Percentiles rank a stretch among this genome's conserved stretches.
Evolutionary conservation across 37 sponge, comb jelly and placozoan genomes (phyloP).

Genomic region (Agelas oroides): DNA sequence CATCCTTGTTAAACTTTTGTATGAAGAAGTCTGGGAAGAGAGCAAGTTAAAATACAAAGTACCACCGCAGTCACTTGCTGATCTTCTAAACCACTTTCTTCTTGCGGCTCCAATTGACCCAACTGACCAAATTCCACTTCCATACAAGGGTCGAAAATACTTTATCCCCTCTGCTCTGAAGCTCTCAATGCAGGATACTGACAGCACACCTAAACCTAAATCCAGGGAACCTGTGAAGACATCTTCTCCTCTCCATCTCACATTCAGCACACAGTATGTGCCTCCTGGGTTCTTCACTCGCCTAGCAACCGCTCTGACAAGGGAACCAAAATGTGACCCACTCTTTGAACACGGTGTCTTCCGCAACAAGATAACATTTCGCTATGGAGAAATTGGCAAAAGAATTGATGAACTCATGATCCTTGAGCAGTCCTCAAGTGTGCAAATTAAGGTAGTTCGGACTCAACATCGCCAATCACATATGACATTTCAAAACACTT

Average conservation of each 20-base stretch:
- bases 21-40: too few relatives aligned
- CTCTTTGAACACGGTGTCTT: conserved; percentile 31
- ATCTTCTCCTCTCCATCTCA: conserved; percentile 43
- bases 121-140: not conserved
- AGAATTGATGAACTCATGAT: conserved; percentile 34
- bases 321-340: not conserved
- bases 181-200: too few relatives aligned
- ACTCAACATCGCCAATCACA: not conserved
- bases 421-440: not conserved
- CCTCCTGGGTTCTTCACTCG: conserved; percentile 68
- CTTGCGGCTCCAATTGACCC: conserved; percentile 9
- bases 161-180: conserved; percentile 47
- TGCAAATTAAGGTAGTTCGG: conserved; percentile 34
- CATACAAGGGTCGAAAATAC: not conserved
- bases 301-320: conserved; percentile 32
- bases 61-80: conserved; percentile 25
- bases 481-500: not conserved
- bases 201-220: too few relatives aligned
- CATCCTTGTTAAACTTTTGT: too few relatives aligned
- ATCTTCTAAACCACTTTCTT: conserved; percentile 30
- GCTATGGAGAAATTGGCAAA: conserved; percentile 9
- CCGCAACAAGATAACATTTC: conserved; percentile 23
- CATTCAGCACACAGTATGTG: conserved; percentile 36
- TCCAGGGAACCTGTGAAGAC: not conserved
- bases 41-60: too few relatives aligned